phyloP scores from a whole-genome alignment of 2,797 vertebrate genomes.

The Nannoperca australis region DNA sequence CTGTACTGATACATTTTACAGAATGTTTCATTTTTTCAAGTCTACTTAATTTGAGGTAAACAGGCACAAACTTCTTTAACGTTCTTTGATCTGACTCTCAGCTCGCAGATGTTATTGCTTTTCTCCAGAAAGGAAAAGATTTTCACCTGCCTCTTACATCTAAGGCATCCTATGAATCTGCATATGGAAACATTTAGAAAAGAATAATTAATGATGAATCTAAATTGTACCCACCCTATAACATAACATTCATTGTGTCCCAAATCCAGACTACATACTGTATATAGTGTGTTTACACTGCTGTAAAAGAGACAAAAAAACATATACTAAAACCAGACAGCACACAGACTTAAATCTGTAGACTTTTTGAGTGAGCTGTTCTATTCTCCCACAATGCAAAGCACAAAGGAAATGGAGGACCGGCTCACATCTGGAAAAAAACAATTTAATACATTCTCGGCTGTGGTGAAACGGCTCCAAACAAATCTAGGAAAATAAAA shows the following conservation, averaged over 20 bases:
- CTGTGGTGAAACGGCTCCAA: neutral
- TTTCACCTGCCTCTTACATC: neutral
- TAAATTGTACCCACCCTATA: neutral
- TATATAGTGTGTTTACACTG: neutral
- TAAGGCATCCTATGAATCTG: neutral
- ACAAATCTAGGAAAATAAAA: too few species aligned
- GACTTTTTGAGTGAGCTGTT: neutral
- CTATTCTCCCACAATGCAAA: slow-evolving; percentile 5
- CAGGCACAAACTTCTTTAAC: neutral
- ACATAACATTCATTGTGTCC: neutral
- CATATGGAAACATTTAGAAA: neutral
- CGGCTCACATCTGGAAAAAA: neutral
- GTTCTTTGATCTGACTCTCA: neutral
- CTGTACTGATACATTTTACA: neutral
- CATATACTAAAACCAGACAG: neutral
- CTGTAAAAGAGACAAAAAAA: neutral
- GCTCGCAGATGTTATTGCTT: neutral
- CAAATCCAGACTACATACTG: neutral
- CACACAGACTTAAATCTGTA: neutral
- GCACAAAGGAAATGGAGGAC: slow-evolving; percentile 1
- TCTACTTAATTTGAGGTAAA: neutral
- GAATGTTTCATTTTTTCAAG: neutral
- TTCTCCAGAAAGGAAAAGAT: neutral
- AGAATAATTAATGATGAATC: neutral
- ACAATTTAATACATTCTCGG: neutral